These are phyloP conservation scores for Chironomus tentans DNA, from an alignment of 2,888 invertebrate species.

Conservation along the genomic window DNA sequence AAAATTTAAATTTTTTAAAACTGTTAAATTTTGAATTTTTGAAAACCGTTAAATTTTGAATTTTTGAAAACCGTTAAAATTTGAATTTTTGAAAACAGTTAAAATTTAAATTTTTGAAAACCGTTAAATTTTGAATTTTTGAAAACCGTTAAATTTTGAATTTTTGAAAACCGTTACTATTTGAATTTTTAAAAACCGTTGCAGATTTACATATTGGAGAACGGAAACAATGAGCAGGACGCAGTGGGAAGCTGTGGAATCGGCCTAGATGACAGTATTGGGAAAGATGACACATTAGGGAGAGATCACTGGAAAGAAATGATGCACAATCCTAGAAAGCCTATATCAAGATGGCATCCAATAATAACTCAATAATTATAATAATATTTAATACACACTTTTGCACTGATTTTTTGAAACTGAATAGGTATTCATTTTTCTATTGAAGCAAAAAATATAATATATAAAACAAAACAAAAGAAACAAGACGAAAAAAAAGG, in stretches of 20 bases:
- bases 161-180: not conserved
- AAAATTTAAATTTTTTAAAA: too few relatives aligned
- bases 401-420: not conserved
- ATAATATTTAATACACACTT: not conserved
- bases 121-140: too few relatives aligned
- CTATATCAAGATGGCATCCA: slow-evolving; percentile 75
- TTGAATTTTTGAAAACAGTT: too few relatives aligned
- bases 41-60: too few relatives aligned
- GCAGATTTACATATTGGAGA: slow-evolving; percentile 41
- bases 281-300: slow-evolving; percentile 27
- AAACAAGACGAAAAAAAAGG: too few relatives aligned
- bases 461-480: not conserved
- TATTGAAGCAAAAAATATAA: not conserved
- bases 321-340: slow-evolving; percentile 67
- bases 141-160: too few relatives aligned
- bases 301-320: slow-evolving; percentile 74
- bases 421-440: not conserved
- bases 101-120: too few relatives aligned
- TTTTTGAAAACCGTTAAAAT: not conserved
- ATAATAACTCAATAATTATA: slow-evolving; percentile 2
- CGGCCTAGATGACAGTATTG: slow-evolving; percentile 40
- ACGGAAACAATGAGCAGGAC: slow-evolving; percentile 39
- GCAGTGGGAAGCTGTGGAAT: slow-evolving; percentile 42
- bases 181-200: not conserved
- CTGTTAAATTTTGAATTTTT: not conserved